Base-by-base conservation (phyloP, 2,888 invertebrate genomes). In the Villa cingulata region DNA sequence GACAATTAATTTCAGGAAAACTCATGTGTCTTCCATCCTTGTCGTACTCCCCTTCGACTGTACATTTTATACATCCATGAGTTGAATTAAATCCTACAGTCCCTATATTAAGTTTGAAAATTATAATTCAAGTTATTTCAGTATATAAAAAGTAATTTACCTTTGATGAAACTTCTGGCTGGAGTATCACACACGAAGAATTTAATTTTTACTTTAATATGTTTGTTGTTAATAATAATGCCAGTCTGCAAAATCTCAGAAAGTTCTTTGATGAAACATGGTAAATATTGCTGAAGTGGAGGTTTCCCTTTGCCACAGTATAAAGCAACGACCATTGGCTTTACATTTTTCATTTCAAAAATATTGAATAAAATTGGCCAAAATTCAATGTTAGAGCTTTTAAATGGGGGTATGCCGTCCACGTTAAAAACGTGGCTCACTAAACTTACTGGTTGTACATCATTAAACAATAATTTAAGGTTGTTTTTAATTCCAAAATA, bases 21-120 rank as follows among this genome's bases (percentile, higher is more conserved):
- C 19, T 40, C 40, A 40, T 40, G 40, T 20, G 19, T 9, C 19
- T 18, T 19, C 19, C 40, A 40, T 40, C 15, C 12, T 40, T 15
- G n/a, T 18, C 17, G 10, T 20, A 40, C 19, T 40, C 40, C 20
- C 54, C 55, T 49, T 42, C 20, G 12, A 32, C 17, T 18, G 4
- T 3, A 16, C 41, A 41, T 32, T 41, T 29, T 17, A 16, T 9
- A 41, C 56, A 55, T 16, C 55, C 53, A 50, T 57, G 46, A 19
- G 45, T 45, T 29, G 46, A 37, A 54, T 54, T 56, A 49, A 55
- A 56, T 38, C 43, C 41, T 17, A 49, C 54, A 3, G 20, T 20
- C 6, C 41, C 41, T 41, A n/a, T n/a, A n/a, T 23, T 23, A 23
- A 23, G 7, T 23, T 4, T 23, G 7, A 23, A 23, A 6, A 6